These are phyloP conservation scores for Halisarca cf. caerulea DNA, from an alignment of 37 sponge, comb jelly and placozoan genomes.

Conservation along the genomic window DNA sequence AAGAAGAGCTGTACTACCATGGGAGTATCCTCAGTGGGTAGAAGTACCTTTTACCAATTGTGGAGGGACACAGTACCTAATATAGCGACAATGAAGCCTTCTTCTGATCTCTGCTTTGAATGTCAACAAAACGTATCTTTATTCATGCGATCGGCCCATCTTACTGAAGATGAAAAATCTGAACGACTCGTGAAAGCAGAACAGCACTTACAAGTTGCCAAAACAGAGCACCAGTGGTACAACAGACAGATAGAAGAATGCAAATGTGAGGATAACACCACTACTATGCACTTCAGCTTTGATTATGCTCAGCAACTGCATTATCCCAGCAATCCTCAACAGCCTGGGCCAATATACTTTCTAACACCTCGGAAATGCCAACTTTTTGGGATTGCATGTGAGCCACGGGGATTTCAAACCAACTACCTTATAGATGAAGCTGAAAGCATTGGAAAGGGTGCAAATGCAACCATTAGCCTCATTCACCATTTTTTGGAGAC, in stretches of 20 bases:
- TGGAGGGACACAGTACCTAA: background rate
- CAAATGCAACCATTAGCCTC: slow-evolving; percentile 4
- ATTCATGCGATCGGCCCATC: background rate
- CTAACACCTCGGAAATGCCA: slow-evolving; percentile 1
- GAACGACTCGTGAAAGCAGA: background rate
- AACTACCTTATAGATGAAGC: slow-evolving; percentile 26
- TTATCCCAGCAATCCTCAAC: slow-evolving; percentile 17
- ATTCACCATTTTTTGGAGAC: background rate
- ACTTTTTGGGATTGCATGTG: slow-evolving; percentile 29
- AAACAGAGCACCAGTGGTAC: background rate
- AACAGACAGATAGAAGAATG: background rate
- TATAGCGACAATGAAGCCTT: slow-evolving; percentile 6
- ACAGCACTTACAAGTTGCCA: background rate
- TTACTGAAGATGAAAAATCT: slow-evolving; percentile 23
- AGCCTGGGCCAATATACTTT: slow-evolving; percentile 33
- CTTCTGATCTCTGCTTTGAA: slow-evolving; percentile 26
- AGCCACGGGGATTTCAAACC: background rate
- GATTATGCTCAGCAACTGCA: slow-evolving; percentile 15
- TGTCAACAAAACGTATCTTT: background rate
- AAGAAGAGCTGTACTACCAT: no score
- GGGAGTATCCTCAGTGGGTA: no score
- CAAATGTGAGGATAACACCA: background rate
- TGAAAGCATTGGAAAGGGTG: slow-evolving; percentile 11
- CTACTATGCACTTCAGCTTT: slow-evolving; percentile 25
- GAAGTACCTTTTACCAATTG: no score